phyloP scores from a whole-genome alignment of 1,140 invertebrate species.

The Pogonus chalceus region DNA sequence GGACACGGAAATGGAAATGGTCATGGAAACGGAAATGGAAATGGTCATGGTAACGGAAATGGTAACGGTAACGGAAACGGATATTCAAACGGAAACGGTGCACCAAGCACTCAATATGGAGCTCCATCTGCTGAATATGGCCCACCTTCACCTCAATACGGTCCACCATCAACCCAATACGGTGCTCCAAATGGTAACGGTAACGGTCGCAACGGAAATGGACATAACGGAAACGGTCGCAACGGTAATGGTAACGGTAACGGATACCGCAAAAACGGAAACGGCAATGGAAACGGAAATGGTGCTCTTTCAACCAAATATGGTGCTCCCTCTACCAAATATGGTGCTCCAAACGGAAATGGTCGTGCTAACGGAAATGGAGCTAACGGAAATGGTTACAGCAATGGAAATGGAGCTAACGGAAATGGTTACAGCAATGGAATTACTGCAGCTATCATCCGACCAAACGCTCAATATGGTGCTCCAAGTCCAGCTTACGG shows the following conservation, averaged over 20 bases:
- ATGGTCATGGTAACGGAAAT: constrained; percentile 19
- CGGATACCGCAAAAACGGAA: constrained; percentile 14
- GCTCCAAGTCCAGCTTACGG: constrained; percentile 32
- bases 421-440: constrained; percentile 19
- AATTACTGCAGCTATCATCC: constrained; percentile 3
- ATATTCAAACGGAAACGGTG: not conserved
- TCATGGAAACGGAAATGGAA: constrained; percentile 6
- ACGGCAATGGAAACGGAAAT: not conserved
- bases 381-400: not conserved
- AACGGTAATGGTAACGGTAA: constrained; percentile 14
- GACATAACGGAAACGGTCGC: constrained; percentile 25
- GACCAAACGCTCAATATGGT: constrained; percentile 22
- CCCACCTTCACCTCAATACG: constrained; percentile 15
- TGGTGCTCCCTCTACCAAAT: not conserved
- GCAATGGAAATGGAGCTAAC: constrained; percentile 22
- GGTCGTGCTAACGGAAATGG: not conserved
- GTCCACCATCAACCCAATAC: constrained; percentile 29
- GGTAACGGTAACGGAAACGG: constrained; percentile 7
- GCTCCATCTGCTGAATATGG: not conserved
- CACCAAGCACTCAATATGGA: not conserved
- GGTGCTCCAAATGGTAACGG: constrained; percentile 25
- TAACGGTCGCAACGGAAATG: constrained; percentile 50
- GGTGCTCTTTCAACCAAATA: not conserved
- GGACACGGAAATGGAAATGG: constrained; percentile 14
- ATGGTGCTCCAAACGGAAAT: not conserved